Percentiles rank a stretch among this genome's conserved stretches.
Evolutionary conservation across 2,888 invertebrate genomes (phyloP).

Genomic region (Ophion slaviceki): DNA sequence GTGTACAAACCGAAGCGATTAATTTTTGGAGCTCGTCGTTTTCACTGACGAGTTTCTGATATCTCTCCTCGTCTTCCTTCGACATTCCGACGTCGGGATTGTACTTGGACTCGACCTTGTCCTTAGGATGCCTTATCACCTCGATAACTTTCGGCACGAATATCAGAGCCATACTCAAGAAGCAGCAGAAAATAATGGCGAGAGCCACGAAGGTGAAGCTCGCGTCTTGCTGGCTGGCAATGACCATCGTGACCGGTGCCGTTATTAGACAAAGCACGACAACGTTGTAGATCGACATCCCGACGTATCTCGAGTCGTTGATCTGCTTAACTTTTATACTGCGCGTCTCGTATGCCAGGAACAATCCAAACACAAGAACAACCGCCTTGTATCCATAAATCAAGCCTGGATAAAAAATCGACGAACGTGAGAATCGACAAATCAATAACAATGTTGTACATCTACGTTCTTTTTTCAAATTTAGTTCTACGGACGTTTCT

Average conservation of each 20-base stretch:
- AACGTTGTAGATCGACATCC: conserved; percentile 99
- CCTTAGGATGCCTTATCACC: conserved; percentile 94
- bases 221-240: conserved; percentile 98
- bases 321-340: conserved; percentile 98
- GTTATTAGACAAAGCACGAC: conserved; percentile 99
- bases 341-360: conserved; percentile 98
- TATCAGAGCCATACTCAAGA: conserved; percentile 98
- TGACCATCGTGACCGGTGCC: conserved; percentile 98
- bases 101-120: conserved; percentile 94
- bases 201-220: conserved; percentile 98
- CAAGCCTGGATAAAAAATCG: conserved; percentile 87
- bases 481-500: too few species aligned
- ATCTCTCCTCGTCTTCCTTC: conserved; percentile 97
- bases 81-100: conserved; percentile 92
- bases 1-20: conserved; percentile 91
- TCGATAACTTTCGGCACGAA: conserved; percentile 99
- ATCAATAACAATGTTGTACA: too few species aligned
- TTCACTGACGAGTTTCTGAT: conserved; percentile 95
- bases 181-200: conserved; percentile 98
- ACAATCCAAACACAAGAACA: conserved; percentile 97
- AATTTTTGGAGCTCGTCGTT: conserved; percentile 98
- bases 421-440: neutral
- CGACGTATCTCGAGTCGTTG: conserved; percentile 99
- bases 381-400: conserved; percentile 99
- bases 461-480: too few species aligned